Conservation (phyloP, 2,113 vertebrate species). For the Uropsilus gracilis region DNA sequence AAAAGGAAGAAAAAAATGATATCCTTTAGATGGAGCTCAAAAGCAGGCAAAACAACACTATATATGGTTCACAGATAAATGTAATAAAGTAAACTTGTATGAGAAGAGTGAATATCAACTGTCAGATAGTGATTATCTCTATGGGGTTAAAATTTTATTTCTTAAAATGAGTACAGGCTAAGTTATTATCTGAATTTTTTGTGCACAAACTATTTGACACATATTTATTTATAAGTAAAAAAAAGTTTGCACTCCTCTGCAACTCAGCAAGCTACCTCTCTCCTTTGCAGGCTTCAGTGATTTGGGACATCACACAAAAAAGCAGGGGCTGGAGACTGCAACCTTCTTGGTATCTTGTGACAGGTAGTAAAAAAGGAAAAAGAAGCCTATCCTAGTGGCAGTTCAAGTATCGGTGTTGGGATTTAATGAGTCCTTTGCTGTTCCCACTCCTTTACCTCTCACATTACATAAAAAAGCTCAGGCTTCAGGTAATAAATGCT, state of each 20-base stretch:
- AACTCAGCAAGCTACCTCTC: not conserved
- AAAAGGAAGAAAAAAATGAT: not conserved
- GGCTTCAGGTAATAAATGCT: not conserved
- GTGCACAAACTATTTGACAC: not conserved
- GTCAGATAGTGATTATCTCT: not conserved
- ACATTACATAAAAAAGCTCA: not conserved
- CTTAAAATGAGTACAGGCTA: not conserved
- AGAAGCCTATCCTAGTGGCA: slow-evolving; percentile 14
- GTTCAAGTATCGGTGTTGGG: not conserved
- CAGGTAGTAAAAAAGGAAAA: slow-evolving; percentile 29
- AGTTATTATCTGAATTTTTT: not conserved
- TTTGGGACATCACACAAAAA: not conserved
- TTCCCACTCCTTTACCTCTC: not conserved
- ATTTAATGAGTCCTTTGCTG: not conserved
- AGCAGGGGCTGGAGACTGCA: not conserved
- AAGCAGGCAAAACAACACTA: not conserved
- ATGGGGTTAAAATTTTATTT: not conserved
- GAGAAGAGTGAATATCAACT: not conserved
- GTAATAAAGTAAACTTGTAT: not conserved
- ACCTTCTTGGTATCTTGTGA: slow-evolving; percentile 40
- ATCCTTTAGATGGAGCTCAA: not conserved
- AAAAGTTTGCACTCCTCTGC: not conserved
- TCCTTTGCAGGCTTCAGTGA: not conserved
- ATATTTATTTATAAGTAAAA: not conserved
- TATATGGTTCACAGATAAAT: not conserved